Conservation (phyloP, 2,888 invertebrate species). For the Ypsolopha scabrella region DNA sequence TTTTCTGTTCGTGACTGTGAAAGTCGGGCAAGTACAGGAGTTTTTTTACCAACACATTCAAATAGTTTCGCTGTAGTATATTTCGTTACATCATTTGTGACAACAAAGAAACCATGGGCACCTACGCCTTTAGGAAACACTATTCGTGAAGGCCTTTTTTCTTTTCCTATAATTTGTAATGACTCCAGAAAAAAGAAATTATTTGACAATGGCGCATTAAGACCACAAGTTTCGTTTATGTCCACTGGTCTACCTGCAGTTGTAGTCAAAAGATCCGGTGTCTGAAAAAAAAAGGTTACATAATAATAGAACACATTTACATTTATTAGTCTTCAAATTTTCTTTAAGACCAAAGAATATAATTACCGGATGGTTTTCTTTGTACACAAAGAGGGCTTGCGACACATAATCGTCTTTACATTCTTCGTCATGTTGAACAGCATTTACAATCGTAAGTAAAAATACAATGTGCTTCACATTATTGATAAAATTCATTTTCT, state of each 20-base stretch:
- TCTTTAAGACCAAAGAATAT: no score
- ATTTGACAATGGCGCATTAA: background rate
- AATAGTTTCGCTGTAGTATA: slow-evolving; percentile 83
- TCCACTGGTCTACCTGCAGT: no score
- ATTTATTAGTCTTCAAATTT: no score
- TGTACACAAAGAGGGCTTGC: no score
- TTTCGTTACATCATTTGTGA: slow-evolving; percentile 82
- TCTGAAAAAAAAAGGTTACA: background rate
- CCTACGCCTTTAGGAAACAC: slow-evolving; percentile 94
- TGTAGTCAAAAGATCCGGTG: no score
- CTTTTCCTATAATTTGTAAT: slow-evolving; percentile 27
- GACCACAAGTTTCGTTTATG: background rate
- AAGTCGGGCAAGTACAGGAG: slow-evolving; percentile 79
- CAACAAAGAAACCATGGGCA: slow-evolving; percentile 85
- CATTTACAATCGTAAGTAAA: no score
- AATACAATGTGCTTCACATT: no score
- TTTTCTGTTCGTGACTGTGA: slow-evolving; percentile 84
- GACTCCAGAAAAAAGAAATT: background rate
- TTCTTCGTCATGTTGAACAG: no score
- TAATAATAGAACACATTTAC: no score
- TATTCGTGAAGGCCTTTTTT: slow-evolving; percentile 91
- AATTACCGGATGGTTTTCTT: no score
- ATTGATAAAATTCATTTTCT: no score
- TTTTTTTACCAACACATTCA: slow-evolving; percentile 79
- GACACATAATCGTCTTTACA: no score